Conservation (phyloP, 2,888 invertebrate genomes). For the Drosophila melanosoma region DNA sequence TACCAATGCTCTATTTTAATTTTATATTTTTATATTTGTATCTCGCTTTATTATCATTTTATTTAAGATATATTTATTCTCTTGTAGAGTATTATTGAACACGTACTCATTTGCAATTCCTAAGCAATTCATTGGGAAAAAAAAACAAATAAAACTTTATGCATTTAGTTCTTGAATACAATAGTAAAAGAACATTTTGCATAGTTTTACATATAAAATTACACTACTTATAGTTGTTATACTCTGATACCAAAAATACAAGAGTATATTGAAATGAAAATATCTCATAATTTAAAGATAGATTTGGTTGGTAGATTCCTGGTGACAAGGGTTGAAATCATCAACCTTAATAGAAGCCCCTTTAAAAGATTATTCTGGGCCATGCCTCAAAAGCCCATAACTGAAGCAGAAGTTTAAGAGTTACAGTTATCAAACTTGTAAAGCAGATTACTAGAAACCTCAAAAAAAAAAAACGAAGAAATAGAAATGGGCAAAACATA, state of each 20-base stretch:
- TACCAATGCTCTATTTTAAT: not conserved
- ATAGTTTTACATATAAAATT: constrained; percentile 42
- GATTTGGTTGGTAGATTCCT: not conserved
- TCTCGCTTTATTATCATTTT: not conserved
- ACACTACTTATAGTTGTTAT: constrained; percentile 16
- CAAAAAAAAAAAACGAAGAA: not conserved
- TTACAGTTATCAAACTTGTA: no score
- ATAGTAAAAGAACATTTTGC: constrained; percentile 34
- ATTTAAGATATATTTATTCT: not conserved
- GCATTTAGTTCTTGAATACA: constrained; percentile 3
- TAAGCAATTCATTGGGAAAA: constrained; percentile 1
- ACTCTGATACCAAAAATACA: not conserved
- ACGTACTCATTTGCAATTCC: not conserved
- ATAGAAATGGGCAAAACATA: not conserved
- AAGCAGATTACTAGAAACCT: not conserved
- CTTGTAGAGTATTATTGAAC: not conserved
- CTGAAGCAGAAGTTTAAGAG: not conserved
- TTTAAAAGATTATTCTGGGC: not conserved
- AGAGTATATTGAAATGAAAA: not conserved
- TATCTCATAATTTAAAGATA: not conserved
- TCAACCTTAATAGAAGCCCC: not conserved
- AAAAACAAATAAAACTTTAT: not conserved
- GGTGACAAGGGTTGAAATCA: not conserved
- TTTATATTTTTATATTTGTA: not conserved
- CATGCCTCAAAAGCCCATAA: not conserved